A percentile compares a stretch with the other conserved stretches of the same genome.
These are phyloP conservation scores for Alviniconcha strummeri DNA, from an alignment of 2,888 invertebrate genomes.

Conservation along the genomic window DNA sequence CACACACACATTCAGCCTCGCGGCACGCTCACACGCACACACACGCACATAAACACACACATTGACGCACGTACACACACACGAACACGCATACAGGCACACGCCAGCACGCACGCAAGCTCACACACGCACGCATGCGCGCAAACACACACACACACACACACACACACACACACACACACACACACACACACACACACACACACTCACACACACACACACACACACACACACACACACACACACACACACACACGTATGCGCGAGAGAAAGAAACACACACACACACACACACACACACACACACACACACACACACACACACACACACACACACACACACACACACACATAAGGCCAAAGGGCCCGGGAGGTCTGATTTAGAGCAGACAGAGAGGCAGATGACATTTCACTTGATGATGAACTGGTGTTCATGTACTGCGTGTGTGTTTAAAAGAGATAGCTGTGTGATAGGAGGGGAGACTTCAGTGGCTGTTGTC, in stretches of 20 bases:
- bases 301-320: background rate
- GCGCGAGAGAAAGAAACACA: background rate
- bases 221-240: background rate
- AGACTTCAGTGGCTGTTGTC: background rate
- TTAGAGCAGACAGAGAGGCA: background rate
- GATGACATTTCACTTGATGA: background rate
- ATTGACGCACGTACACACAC: background rate
- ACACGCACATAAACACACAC: background rate
- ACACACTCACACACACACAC: background rate
- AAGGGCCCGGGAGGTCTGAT: background rate
- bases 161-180: background rate
- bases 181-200: slow-evolving; percentile 9
- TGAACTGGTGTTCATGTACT: no score
- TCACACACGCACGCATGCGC: background rate
- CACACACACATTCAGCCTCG: background rate
- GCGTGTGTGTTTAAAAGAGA: background rate
- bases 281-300: slow-evolving; percentile 7
- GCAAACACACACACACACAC: background rate
- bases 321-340: slow-evolving; percentile 1
- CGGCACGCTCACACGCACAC: background rate
- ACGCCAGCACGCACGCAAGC: background rate
- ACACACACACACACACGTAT: background rate
- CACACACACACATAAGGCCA: background rate
- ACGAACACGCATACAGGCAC: background rate
- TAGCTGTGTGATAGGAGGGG: background rate